These are phyloP conservation scores for Sardinella longiceps DNA, from an alignment of 2,797 vertebrate species.

Conservation along the genomic window DNA sequence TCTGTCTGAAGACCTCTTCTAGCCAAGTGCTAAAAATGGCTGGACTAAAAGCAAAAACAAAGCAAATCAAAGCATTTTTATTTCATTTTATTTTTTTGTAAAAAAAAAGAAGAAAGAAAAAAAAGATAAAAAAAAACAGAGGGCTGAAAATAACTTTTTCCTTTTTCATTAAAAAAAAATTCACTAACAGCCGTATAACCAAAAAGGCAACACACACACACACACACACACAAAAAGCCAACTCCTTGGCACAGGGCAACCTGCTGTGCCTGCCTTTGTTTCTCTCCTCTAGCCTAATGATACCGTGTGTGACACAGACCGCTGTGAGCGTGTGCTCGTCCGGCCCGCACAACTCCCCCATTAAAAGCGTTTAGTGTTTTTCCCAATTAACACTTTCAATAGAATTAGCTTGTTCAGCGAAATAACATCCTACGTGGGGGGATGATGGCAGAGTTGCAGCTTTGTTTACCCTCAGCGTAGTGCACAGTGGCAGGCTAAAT, in stretches of 20 bases:
- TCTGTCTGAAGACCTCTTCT: not conserved
- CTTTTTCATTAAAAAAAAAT: not conserved
- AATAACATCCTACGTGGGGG: not conserved
- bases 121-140: not conserved
- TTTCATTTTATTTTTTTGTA: too few species aligned
- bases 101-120: too few species aligned
- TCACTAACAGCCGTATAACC: not conserved
- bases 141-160: not conserved
- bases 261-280: not conserved
- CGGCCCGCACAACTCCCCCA: not conserved
- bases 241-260: not conserved
- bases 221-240: not conserved
- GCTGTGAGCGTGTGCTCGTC: not conserved
- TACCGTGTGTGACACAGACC: not conserved
- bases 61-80: not conserved
- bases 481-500: not conserved
- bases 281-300: not conserved
- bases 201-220: too few species aligned
- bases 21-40: not conserved
- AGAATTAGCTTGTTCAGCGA: not conserved
- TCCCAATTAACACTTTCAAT: not conserved
- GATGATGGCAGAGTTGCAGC: not conserved
- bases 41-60: not conserved
- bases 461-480: not conserved
- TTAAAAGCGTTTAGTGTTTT: not conserved